Evolutionary conservation across 2,888 invertebrate genomes (phyloP), one percentile per base, ranked within the genome.

Genomic region (Caenorhabditis sp.): DNA sequence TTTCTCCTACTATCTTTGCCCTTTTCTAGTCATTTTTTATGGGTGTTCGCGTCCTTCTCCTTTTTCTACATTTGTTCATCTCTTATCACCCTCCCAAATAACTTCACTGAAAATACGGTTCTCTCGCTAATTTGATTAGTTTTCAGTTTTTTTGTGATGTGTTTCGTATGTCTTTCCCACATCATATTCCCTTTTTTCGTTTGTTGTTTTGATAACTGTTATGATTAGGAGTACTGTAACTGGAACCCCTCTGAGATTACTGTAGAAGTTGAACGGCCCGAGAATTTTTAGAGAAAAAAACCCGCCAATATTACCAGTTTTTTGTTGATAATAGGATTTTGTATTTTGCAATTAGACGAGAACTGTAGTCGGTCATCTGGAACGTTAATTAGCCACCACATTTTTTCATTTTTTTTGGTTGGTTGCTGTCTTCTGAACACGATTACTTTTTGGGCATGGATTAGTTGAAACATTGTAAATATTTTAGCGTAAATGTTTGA

Each of bases 81-180:
- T 43, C 43, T 43, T 43, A 43, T 43, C 43, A 43, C 43, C 14
- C 43, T 43, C 43, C 17, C 17, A 43, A 43, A 14, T 17, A 17
- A 43, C 2, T 43, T 43, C 43, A 43, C 14, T 43, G 43, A 43
- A 43, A 43, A 43, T 43, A 12, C 43, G 43, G 17, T 43, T 43
- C 43, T 43, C 43, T 43, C 43, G 43, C 43, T 43, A 43, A 43
- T 43, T 43, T 43, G 43, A 43, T 43, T 43, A 43, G 43, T 43
- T 43, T 43, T 43, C 17, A 31, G 31, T 43, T 43, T 43, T 43
- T 43, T 17, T 17, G 3, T 17, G n/a, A n/a, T n/a, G n/a, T n/a
- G n/a, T n/a, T n/a, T n/a, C n/a, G n/a, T n/a, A n/a, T n/a, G n/a
- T n/a, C n/a, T 43, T 14, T 14, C 43, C 6, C 14, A 17, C 17